Percentiles rank a stretch among this genome's conserved stretches.
phyloP scores from a whole-genome alignment of 2,888 invertebrate species.

The Aporophyla lueneburgensis region DNA sequence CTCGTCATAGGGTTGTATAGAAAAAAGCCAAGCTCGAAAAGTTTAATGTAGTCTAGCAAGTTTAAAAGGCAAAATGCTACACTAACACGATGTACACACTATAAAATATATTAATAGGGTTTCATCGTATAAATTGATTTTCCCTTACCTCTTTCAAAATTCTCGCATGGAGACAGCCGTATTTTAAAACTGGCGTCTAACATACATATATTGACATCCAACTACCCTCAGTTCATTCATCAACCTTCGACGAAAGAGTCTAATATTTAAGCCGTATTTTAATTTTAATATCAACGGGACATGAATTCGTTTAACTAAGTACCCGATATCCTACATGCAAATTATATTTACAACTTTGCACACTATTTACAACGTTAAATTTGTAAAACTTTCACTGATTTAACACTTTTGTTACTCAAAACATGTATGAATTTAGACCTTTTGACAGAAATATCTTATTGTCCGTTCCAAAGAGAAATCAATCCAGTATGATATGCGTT shows the following conservation, averaged over 20 bases:
- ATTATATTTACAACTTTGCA: constrained; percentile 70
- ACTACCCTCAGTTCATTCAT: constrained; percentile 53
- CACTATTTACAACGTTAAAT: constrained; percentile 70
- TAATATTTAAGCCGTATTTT: constrained; percentile 62
- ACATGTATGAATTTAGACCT: constrained; percentile 61
- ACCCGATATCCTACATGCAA: constrained; percentile 50
- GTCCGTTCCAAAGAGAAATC: constrained; percentile 62
- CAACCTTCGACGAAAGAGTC: constrained; percentile 45
- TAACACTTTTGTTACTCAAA: constrained; percentile 35
- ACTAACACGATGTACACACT: constrained; percentile 62
- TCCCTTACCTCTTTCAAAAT: constrained; percentile 36
- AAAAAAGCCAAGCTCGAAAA: constrained; percentile 80
- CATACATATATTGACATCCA: constrained; percentile 43
- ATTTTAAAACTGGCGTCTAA: constrained; percentile 31
- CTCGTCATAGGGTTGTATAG: constrained; percentile 54
- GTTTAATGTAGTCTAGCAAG: constrained; percentile 68
- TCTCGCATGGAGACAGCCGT: constrained; percentile 7
- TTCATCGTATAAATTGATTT: constrained; percentile 61
- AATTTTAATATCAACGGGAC: constrained; percentile 34
- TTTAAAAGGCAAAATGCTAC: constrained; percentile 68
- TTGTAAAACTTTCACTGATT: constrained; percentile 46
- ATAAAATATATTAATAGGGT: constrained; percentile 63
- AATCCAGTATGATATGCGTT: constrained; percentile 44
- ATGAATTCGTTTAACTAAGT: constrained; percentile 38
- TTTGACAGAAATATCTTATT: constrained; percentile 65